phyloP scores from a whole-genome alignment of 2,888 invertebrate genomes.

The Tanypteryx hageni region DNA sequence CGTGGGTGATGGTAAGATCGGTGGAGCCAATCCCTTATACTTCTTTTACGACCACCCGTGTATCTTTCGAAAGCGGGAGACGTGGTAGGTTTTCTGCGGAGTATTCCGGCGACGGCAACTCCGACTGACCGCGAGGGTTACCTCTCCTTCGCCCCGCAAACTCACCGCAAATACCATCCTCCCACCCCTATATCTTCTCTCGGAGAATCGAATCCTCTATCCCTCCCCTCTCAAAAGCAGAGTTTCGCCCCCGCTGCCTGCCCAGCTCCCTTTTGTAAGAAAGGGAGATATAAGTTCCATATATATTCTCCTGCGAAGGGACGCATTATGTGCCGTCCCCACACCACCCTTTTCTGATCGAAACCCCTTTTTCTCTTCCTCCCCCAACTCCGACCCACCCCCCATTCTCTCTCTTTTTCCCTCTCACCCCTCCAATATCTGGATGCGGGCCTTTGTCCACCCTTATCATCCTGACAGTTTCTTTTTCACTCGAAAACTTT shows the following conservation, averaged over 20 bases:
- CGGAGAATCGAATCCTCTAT: background rate
- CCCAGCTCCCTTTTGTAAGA: background rate
- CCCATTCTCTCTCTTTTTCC: background rate
- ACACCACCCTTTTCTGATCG: background rate
- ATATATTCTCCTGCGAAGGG: background rate
- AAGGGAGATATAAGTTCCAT: slow-evolving; percentile 32
- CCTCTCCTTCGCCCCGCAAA: background rate
- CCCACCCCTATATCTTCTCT: background rate
- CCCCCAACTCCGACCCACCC: background rate
- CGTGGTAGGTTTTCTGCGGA: too few species aligned
- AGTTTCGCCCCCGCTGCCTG: background rate
- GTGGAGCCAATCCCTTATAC: background rate
- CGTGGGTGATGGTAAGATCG: background rate
- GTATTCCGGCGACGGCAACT: too few species aligned
- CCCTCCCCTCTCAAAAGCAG: slow-evolving; percentile 1
- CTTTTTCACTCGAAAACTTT: slow-evolving; percentile 9
- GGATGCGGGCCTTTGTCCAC: background rate
- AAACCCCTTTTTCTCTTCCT: background rate
- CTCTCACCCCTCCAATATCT: background rate
- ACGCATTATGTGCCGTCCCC: background rate
- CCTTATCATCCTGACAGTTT: background rate
- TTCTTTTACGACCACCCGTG: background rate
- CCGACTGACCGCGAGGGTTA: too few species aligned
- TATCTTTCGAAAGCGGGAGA: background rate
- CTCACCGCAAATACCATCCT: background rate